Evolutionary conservation across 2,888 invertebrate species (phyloP), one percentile per base, ranked within the genome.

Genomic region (Amphimallon solstitiale): DNA sequence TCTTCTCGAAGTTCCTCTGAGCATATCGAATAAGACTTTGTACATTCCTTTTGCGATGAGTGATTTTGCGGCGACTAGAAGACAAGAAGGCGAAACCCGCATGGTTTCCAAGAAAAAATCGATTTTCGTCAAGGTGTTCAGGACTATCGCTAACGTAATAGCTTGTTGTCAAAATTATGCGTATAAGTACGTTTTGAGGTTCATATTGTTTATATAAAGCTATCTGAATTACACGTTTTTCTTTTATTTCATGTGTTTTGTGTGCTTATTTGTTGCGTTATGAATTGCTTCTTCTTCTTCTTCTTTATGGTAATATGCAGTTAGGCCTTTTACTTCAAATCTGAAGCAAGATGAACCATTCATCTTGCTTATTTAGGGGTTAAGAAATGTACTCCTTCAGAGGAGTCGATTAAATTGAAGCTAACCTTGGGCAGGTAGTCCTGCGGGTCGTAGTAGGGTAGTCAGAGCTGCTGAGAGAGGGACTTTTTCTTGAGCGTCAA

Each of bases 171-270:
- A 63, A 63, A 56, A 59, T 40, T 48, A 34, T 34, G 37, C 67
- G 4, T 68, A 70, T 34, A 46, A 65, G 23, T 68, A 68, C 23
- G 63, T 68, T 6, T 52, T 70, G 38, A 65, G 66, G 34, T 70
- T 66, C 43, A 61, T 70, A 59, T 63, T 70, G 63, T 70, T 70
- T 68, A 62, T 70, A 21, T 70, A 62, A 59, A 43, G 17, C 21
- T 51, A 21, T 19, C 17, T 7, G 5, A 45, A 63, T 38, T 63
- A 49, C 19, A 43, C n/a, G n/a, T 43, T 43, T 17, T 10, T 10
- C 17, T 43, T 43, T 43, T 43, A 43, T 43, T 29, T 29, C 29
- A 29, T 2, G 9, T 2, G 9, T 29, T 29, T 29, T 29, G 6
- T 29, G 5, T 29, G 5, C 9, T 29, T 29, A 29, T n/a, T n/a